These are phyloP conservation scores for Paraplagusia blochii DNA, from an alignment of 2,113 vertebrate genomes.

Conservation along the genomic window DNA sequence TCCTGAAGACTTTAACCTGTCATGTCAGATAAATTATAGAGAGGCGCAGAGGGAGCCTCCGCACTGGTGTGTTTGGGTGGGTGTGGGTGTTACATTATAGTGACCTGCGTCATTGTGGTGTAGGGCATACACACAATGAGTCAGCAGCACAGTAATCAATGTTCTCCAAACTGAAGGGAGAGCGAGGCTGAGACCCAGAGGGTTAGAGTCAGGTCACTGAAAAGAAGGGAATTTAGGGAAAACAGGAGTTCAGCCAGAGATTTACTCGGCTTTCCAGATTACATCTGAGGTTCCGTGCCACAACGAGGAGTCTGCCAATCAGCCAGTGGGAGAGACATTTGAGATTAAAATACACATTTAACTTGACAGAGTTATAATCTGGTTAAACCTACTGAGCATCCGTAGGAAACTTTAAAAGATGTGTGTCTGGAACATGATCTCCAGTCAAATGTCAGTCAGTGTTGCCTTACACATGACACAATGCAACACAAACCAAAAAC, in stretches of 20 bases:
- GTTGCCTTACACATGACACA: too few relatives aligned
- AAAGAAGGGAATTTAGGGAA: conserved; percentile 12
- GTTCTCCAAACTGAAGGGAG: conserved; percentile 7
- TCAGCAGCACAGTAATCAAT: conserved; percentile 27
- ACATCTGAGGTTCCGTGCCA: conserved; percentile 2
- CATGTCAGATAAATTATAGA: conserved; percentile 29
- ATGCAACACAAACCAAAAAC: too few relatives aligned
- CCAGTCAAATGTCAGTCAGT: too few relatives aligned
- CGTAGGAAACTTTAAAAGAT: too few relatives aligned
- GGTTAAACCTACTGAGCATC: neutral
- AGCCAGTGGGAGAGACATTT: neutral
- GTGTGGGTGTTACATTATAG: conserved; percentile 10
- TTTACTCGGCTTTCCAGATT: conserved; percentile 13
- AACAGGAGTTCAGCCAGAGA: too few relatives aligned
- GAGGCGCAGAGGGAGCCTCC: conserved; percentile 15
- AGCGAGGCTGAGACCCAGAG: conserved; percentile 16
- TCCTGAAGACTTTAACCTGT: conserved; percentile 5
- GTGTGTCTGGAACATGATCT: too few relatives aligned
- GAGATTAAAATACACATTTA: neutral
- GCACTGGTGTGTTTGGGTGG: neutral
- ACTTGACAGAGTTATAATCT: neutral
- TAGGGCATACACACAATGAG: conserved; percentile 26
- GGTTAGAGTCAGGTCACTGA: conserved; percentile 42
- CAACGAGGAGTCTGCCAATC: conserved; percentile 5
- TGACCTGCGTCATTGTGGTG: conserved; percentile 25